These are phyloP conservation scores for Gambusia affinis DNA, from an alignment of 2,113 vertebrate species.

Conservation along the genomic window DNA sequence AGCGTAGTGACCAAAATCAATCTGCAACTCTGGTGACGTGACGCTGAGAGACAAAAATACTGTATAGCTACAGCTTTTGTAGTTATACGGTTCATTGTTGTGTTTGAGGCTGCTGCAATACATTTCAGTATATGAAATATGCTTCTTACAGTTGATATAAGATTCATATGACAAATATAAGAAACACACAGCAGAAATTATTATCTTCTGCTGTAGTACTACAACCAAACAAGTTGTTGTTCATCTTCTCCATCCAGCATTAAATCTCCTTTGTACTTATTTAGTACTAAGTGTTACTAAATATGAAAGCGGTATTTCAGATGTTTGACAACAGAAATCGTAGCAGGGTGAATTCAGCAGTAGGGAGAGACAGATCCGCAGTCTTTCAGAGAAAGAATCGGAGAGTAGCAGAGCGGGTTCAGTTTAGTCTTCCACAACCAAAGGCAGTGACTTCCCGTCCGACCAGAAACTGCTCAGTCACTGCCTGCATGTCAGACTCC, in stretches of 20 bases:
- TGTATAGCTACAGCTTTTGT: background rate
- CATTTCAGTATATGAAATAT: background rate
- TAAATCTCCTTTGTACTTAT: conserved; percentile 6
- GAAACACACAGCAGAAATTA: conserved; percentile 23
- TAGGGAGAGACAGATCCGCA: background rate
- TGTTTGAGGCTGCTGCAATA: background rate
- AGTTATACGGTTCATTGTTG: background rate
- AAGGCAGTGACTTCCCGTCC: background rate
- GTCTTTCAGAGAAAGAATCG: background rate
- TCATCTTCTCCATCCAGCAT: conserved; percentile 42
- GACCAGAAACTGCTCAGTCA: background rate
- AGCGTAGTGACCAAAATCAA: background rate
- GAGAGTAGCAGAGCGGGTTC: background rate
- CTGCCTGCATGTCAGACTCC: background rate
- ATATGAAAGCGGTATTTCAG: conserved; percentile 45
- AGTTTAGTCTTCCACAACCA: too few species aligned
- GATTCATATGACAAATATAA: conserved; percentile 12
- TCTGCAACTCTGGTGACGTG: conserved; percentile 7
- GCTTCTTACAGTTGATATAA: conserved; percentile 9
- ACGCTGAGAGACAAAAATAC: background rate
- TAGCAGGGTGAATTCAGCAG: conserved; percentile 13
- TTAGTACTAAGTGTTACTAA: conserved; percentile 43
- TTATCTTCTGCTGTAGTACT: conserved; percentile 19
- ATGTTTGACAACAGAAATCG: conserved; percentile 32
- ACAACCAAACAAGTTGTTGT: conserved; percentile 24